Percentiles rank a stretch among this genome's conserved stretches.
Conservation (phyloP, 2,113 vertebrate genomes). For the Rhea pennata region DNA sequence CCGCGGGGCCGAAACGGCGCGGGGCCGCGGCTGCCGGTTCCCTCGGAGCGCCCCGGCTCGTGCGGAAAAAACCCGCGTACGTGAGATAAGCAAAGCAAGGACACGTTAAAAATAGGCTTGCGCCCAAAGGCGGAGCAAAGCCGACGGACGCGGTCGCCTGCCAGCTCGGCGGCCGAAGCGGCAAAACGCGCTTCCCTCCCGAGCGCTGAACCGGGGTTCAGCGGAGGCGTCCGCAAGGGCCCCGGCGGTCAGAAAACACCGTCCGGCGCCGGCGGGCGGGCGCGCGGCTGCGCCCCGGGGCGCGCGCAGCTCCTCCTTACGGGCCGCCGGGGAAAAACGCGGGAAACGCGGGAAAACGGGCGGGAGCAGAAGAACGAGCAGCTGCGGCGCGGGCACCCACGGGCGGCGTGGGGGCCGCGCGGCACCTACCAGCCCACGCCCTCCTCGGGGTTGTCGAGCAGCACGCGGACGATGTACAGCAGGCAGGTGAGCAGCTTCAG, state of each 20-base stretch:
- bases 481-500: slow-evolving; percentile 95
- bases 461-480: slow-evolving; percentile 92
- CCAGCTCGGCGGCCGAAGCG: not conserved
- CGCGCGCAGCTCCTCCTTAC: no score
- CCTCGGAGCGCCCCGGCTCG: not conserved
- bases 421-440: slow-evolving; percentile 81
- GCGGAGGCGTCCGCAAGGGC: not conserved
- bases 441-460: slow-evolving; percentile 83
- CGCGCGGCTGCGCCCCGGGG: no score
- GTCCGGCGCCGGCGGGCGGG: no score
- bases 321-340: no score
- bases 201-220: not conserved
- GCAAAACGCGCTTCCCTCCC: not conserved
- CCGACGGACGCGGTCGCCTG: not conserved
- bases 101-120: not conserved
- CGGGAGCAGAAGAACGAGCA: no score
- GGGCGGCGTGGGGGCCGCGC: no score
- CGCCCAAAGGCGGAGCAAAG: not conserved
- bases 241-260: rapidly evolving
- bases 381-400: no score
- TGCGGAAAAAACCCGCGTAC: not conserved
- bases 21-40: no score
- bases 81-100: not conserved
- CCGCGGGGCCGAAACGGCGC: no score
- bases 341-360: no score